These are phyloP conservation scores for Brachionus paranguensis DNA, from an alignment of 1,140 invertebrate genomes.

Conservation along the genomic window DNA sequence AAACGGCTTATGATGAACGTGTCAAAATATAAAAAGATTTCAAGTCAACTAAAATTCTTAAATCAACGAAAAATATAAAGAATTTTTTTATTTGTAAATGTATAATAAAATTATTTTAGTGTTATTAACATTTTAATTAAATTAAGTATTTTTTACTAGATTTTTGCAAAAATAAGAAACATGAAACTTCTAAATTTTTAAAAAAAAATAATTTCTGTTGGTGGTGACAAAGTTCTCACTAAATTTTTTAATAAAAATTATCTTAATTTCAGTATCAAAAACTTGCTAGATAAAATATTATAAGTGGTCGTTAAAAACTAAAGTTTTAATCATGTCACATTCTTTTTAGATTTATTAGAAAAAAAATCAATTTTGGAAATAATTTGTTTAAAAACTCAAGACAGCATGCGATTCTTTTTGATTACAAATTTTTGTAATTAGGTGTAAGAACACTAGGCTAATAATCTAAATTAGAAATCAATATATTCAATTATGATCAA, in stretches of 20 bases:
- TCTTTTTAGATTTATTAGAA: too few species aligned
- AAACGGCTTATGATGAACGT: not conserved
- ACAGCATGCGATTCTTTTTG: not conserved
- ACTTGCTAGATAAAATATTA: not conserved
- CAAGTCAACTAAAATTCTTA: not conserved
- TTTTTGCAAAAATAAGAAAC: too few species aligned
- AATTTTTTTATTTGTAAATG: not conserved
- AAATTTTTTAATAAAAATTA: not conserved
- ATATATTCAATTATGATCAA: not conserved
- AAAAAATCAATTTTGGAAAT: too few species aligned
- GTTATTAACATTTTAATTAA: too few species aligned
- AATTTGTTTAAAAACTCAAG: not conserved
- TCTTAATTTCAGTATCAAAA: not conserved
- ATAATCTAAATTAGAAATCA: not conserved
- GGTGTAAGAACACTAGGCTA: not conserved
- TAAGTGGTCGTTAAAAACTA: too few species aligned
- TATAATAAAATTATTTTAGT: too few species aligned
- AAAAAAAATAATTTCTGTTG: not conserved
- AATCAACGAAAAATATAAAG: not conserved
- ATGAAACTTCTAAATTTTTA: not conserved
- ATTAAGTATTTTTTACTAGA: too few species aligned
- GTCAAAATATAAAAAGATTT: not conserved
- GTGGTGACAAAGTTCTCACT: not conserved
- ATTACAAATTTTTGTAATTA: not conserved
- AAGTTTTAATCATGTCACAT: too few species aligned